Evolutionary conservation across 2,113 vertebrate genomes (phyloP), one percentile per base, ranked within the genome.

Genomic region (Forbesichthys papilliferus): DNA sequence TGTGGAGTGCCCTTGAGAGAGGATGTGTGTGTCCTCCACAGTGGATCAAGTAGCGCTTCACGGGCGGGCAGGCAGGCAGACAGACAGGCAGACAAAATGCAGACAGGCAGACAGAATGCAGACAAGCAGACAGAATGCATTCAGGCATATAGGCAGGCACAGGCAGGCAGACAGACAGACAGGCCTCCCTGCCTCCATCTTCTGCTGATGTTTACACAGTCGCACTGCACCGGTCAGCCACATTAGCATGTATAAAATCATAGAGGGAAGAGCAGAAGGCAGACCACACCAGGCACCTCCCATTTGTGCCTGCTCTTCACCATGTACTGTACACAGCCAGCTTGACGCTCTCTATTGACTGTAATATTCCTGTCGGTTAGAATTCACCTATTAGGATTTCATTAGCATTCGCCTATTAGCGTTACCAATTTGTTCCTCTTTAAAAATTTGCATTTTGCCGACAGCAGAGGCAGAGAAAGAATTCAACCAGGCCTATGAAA

Each of bases 21-120:
- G 62, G 3, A 47, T n/a, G 49, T 74, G 74, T 68, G 69, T 79
- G 79, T 89, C 84, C 82, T 88, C 79, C 78, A 79, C 76, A 82
- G 81, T 79, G 74, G 81, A 85, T 86, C 82, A 79, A 85, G 82
- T 67, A 71, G 77, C 69, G 68, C 81, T n/a, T 79, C 86, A 81
- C 59, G 66, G 76, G 36, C 36, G 36, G 3, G 36, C 36, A 8
- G 80, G 85, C 80, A 58, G 73, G 66, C 68, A 81, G 79, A 85
- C 82, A 78, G 73, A 81, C 59, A 64, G 76, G 1, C 36, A 8
- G 36, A 5, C 36, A 8, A 79, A 16, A 16, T 16, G 85, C 80
- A 58, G 73, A 64, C 59, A 64, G 76, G 5, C 36, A 8, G 36
- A 8, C 36, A 8, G 80, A 27, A 27, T 27, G 85, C 80, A 58